Evolutionary conservation across 2,797 vertebrate genomes (phyloP).

Genomic region (Acropternis orthonyx): DNA sequence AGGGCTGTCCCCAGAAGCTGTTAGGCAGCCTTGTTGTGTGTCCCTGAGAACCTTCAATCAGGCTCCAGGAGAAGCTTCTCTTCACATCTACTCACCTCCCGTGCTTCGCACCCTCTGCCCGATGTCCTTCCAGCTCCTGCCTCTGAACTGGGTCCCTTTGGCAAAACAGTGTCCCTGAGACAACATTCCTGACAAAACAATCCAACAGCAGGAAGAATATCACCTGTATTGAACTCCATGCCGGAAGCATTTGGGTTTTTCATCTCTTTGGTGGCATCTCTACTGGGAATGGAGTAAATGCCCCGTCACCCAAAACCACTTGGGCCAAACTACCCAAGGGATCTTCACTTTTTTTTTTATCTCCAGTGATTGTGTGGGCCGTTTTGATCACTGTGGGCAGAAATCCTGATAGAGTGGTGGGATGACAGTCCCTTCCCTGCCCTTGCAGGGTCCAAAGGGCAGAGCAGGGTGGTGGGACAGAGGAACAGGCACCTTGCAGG

Average conservation of each 20-base stretch:
- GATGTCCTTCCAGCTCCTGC: accelerated
- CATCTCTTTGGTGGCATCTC: neutral
- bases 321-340: neutral
- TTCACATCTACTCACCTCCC: accelerated
- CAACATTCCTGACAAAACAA: neutral
- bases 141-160: neutral
- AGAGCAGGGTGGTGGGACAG: neutral
- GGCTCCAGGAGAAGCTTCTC: neutral
- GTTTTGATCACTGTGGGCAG: neutral
- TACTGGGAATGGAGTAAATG: neutral
- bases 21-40: neutral
- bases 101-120: neutral
- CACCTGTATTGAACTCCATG: neutral
- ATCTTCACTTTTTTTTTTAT: neutral
- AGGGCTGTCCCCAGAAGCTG: neutral
- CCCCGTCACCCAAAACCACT: neutral
- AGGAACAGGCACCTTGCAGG: neutral
- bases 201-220: neutral
- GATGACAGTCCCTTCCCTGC: neutral
- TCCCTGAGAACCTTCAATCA: neutral
- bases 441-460: neutral
- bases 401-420: neutral
- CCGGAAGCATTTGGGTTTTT: neutral
- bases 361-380: neutral
- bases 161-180: neutral